Evolutionary conservation across 2,797 vertebrate species (phyloP).

Genomic region (Aratinga solstitialis): DNA sequence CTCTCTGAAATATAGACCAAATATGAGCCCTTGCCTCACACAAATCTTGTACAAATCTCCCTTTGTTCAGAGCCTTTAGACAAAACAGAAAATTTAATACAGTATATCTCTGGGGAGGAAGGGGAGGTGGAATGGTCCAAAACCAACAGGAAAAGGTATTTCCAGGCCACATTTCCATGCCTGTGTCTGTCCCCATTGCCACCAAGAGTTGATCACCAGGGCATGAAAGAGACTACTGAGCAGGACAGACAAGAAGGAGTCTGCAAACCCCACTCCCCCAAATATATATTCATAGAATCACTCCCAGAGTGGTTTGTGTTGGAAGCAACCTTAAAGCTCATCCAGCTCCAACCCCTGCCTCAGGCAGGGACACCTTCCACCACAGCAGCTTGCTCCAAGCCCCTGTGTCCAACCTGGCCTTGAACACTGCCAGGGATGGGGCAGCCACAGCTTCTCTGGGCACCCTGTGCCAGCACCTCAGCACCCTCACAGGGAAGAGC

Average conservation of each 20-base stretch:
- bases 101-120: neutral
- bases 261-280: neutral
- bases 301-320: neutral
- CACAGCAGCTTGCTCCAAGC: too few species aligned
- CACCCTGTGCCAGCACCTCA: too few species aligned
- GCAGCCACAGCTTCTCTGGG: too few species aligned
- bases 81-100: slow-evolving; percentile 20
- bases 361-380: neutral
- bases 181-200: neutral
- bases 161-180: neutral
- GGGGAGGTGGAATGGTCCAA: neutral
- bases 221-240: neutral
- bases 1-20: slow-evolving; percentile 32
- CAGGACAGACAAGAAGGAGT: neutral
- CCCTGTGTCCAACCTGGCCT: too few species aligned
- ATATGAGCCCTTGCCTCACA: neutral
- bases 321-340: neutral
- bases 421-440: too few species aligned
- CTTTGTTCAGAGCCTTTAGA: neutral
- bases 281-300: neutral
- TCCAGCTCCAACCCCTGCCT: accelerated
- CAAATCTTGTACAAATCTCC: slow-evolving; percentile 45
- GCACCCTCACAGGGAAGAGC: too few species aligned
- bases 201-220: neutral
- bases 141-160: neutral